A percentile compares a stretch with the other conserved stretches of the same genome.
These are phyloP conservation scores for Temnothorax rugatulus DNA, from an alignment of 2,888 invertebrate species.

Conservation along the genomic window DNA sequence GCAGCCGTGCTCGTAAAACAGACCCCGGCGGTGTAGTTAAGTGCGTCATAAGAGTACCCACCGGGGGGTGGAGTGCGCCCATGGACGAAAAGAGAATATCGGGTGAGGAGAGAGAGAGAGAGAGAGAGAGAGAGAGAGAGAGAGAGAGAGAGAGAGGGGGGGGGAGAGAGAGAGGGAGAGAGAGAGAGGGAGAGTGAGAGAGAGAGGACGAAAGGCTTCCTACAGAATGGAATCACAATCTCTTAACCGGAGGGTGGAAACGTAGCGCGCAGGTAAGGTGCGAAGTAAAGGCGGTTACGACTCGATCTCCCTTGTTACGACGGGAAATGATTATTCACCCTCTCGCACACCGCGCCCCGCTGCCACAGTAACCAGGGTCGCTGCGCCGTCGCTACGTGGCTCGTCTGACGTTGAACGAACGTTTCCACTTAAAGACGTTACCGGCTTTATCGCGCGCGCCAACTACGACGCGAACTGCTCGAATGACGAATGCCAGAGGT, in stretches of 20 bases:
- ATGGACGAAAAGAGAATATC: slow-evolving; percentile 32
- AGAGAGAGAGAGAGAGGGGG: not conserved
- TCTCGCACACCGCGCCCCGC: slow-evolving; percentile 54
- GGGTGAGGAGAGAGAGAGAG: not conserved
- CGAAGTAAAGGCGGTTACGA: slow-evolving; percentile 77
- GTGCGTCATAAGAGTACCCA: slow-evolving; percentile 46
- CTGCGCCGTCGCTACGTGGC: slow-evolving; percentile 64
- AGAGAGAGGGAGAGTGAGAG: not conserved
- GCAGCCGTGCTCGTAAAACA: slow-evolving; percentile 70
- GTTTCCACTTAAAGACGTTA: slow-evolving; percentile 79
- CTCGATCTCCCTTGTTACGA: slow-evolving; percentile 81
- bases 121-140: not conserved
- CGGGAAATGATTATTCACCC: slow-evolving; percentile 83
- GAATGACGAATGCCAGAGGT: slow-evolving; percentile 61
- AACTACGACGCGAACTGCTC: slow-evolving; percentile 62
- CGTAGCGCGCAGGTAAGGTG: slow-evolving; percentile 68
- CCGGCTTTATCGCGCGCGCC: slow-evolving; percentile 72
- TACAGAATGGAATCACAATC: slow-evolving; percentile 56
- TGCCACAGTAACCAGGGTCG: slow-evolving; percentile 12
- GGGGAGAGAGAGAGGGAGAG: not conserved
- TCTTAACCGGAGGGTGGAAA: slow-evolving; percentile 56
- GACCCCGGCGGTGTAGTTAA: slow-evolving; percentile 66
- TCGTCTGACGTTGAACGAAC: slow-evolving; percentile 81
- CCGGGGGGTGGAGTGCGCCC: slow-evolving; percentile 15
- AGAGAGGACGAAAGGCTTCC: slow-evolving; percentile 21